Evolutionary conservation across 92 coral and sea anemone species (phyloP).

Genomic region (Porites cylindrica): DNA sequence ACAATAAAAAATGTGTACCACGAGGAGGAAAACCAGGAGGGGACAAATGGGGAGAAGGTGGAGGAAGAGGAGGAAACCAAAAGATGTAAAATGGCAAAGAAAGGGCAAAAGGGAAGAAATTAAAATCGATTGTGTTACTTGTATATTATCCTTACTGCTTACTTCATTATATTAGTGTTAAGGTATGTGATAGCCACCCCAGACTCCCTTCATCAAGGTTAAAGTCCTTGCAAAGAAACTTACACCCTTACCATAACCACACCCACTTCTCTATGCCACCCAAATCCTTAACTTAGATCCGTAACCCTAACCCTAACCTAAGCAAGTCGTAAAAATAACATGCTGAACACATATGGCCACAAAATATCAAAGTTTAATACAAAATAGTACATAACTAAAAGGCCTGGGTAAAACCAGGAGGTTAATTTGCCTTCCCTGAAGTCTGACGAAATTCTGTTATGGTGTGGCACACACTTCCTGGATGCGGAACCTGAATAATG

Average conservation of each 20-base stretch:
- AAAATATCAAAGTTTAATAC: neutral
- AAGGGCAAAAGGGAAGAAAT: neutral
- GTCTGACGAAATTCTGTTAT: neutral
- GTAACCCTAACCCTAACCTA: neutral
- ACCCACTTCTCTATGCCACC: neutral
- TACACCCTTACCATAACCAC: neutral
- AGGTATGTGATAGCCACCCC: neutral
- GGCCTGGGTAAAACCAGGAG: neutral
- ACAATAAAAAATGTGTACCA: no score
- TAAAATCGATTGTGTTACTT: neutral
- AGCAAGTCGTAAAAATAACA: neutral
- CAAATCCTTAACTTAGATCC: neutral
- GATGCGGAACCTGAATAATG: slow-evolving; percentile 31
- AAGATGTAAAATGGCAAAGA: no score
- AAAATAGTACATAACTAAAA: neutral
- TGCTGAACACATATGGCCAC: neutral
- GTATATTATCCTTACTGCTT: neutral
- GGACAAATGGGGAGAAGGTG: no score
- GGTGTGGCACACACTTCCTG: slow-evolving; percentile 33
- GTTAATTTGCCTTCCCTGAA: neutral
- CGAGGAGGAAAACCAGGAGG: no score
- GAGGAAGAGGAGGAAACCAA: no score
- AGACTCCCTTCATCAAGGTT: neutral
- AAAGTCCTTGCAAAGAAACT: neutral
- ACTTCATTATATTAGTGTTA: neutral